Evolutionary conservation across 2,797 vertebrate species (phyloP).

Genomic region (Silurus aristotelis): DNA sequence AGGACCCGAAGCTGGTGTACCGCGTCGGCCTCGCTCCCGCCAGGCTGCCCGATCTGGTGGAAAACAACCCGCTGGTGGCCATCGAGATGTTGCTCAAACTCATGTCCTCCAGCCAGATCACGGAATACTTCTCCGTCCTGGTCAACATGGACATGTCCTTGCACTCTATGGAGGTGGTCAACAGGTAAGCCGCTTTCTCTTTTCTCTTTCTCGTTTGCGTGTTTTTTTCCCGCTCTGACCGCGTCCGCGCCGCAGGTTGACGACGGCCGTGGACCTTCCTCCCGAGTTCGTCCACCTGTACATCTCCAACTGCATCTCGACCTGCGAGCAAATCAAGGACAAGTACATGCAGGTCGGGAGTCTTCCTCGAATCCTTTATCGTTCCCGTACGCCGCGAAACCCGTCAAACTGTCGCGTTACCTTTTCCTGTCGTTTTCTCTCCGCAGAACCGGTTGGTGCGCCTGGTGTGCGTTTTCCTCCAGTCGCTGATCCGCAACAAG

Average conservation of each 20-base stretch:
- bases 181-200: slow-evolving; percentile 76
- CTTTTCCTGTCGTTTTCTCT: neutral
- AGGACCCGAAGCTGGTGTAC: slow-evolving; percentile 95
- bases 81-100: slow-evolving; percentile 98
- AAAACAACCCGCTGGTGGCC: slow-evolving; percentile 97
- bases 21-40: slow-evolving; percentile 93
- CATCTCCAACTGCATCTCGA: slow-evolving; percentile 99
- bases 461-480: slow-evolving; percentile 96
- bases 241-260: slow-evolving; percentile 75
- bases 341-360: slow-evolving; percentile 97
- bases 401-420: neutral
- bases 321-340: slow-evolving; percentile 99
- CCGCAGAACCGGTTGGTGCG: slow-evolving; percentile 94
- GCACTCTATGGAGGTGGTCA: slow-evolving; percentile 99
- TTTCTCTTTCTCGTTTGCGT: no score
- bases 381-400: no score
- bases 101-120: slow-evolving; percentile 99
- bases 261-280: slow-evolving; percentile 96
- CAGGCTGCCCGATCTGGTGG: slow-evolving; percentile 95
- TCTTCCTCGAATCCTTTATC: no score
- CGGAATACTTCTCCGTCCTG: slow-evolving; percentile 95
- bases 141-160: slow-evolving; percentile 99
- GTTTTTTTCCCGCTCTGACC: no score
- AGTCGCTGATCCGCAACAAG: slow-evolving; percentile 97
- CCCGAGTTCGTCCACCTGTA: slow-evolving; percentile 99